Evolutionary conservation across 2,888 invertebrate genomes (phyloP), one percentile per base, ranked within the genome.

Genomic region (Hypercompe scribonia): DNA sequence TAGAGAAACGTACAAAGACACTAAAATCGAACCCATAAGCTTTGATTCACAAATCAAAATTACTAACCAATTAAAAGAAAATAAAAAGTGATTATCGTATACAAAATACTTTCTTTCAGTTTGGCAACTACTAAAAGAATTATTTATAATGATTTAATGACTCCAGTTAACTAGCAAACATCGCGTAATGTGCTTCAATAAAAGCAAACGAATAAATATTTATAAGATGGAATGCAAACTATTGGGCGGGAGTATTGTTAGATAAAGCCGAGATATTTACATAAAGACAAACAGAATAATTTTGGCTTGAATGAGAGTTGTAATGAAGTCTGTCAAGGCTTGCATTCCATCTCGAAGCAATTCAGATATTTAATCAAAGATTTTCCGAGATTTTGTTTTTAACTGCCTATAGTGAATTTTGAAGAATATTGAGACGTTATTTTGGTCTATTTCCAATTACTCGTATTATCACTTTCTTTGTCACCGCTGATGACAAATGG

Each of bases 241-340:
- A 73, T 65, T 70, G 67, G n/a, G 68, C 54, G 34, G 18, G 8
- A 42, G 42, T 70, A 64, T 79, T 68, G 65, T 68, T 67, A 54
- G 72, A 74, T 65, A n/a, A 33, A 72, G 58, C n/a, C 65, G 31
- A 66, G 46, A 42, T 72, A 78, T 83, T 82, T 77, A 71, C 78
- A 78, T 78, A 72, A 70, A 73, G 73, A 81, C 68, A 75, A 74
- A 78, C 74, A 36, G 54, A 77, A 74, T 81, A 76, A 77, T 73
- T 78, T 73, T 58, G 50, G 54, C 65, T 75, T 78, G 58, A 77
- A 75, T 72, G 21, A 72, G 46, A 65, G 65, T 70, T 75, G 65
- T 72, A 71, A 74, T 77, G 73, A 74, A 78, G 72, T 58, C 34
- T 36, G 39, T 65, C 39, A 39, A n/a, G 72, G 24, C n/a, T 46